These are phyloP conservation scores for Oeneis ivallda DNA, from an alignment of 2,888 invertebrate genomes.

Conservation along the genomic window DNA sequence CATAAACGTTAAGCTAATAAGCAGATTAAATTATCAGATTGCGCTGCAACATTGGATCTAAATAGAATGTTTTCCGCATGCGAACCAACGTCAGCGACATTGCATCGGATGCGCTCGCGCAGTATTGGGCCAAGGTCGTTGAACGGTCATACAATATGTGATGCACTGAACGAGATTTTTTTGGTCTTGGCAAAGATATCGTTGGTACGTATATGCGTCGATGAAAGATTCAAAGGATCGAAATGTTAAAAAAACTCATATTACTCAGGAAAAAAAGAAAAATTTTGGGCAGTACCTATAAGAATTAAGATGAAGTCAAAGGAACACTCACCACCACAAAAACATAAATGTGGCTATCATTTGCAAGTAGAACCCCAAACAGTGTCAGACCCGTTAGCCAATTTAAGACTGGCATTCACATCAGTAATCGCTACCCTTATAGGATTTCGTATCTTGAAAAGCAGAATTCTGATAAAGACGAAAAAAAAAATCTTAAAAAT, in stretches of 20 bases:
- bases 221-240: background rate
- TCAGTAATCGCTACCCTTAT: no score
- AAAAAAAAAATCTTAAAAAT: no score
- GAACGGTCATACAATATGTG: slow-evolving; percentile 27
- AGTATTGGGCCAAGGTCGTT: slow-evolving; percentile 68
- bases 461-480: no score
- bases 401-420: no score
- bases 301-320: no score
- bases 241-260: background rate
- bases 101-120: slow-evolving; percentile 58
- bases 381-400: no score
- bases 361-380: no score
- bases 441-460: no score
- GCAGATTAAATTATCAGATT: slow-evolving; percentile 34
- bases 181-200: slow-evolving; percentile 23
- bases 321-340: no score
- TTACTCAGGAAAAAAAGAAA: background rate
- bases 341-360: no score
- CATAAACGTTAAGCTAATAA: slow-evolving; percentile 31
- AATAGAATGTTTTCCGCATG: slow-evolving; percentile 64
- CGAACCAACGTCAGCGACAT: slow-evolving; percentile 51
- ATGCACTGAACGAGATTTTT: slow-evolving; percentile 25
- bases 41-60: slow-evolving; percentile 48
- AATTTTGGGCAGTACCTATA: background rate
- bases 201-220: background rate